phyloP scores from a whole-genome alignment of 1,140 invertebrate species.

The Hormaphis cornu region DNA sequence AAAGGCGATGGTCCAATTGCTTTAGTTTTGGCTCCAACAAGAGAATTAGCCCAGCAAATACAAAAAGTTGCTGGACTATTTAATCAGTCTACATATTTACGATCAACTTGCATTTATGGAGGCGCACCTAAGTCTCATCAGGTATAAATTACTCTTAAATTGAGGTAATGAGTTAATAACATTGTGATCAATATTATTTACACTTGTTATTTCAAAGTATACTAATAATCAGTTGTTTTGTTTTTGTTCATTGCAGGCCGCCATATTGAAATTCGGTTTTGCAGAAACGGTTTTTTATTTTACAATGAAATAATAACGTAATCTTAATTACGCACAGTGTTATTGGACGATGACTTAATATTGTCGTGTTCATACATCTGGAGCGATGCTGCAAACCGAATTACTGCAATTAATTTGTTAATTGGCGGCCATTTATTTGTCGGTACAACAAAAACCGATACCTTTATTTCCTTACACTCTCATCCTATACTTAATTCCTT shows the following conservation, averaged over 20 bases:
- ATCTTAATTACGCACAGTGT: conserved; percentile 29
- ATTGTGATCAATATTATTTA: conserved; percentile 12
- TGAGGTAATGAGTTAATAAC: neutral
- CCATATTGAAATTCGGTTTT: conserved; percentile 32
- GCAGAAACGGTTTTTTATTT: conserved; percentile 27
- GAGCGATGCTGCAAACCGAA: conserved; percentile 30
- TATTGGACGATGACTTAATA: conserved; percentile 23
- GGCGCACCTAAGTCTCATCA: conserved; percentile 68
- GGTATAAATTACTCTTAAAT: conserved; percentile 25
- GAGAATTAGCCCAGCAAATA: conserved; percentile 75
- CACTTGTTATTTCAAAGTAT: neutral
- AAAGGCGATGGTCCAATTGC: conserved; percentile 65
- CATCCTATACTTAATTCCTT: conserved; percentile 4
- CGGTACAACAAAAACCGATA: conserved; percentile 17
- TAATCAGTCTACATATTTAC: conserved; percentile 59
- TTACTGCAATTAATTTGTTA: conserved; percentile 18
- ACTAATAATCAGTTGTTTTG: conserved; percentile 21
- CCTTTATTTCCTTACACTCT: conserved; percentile 7
- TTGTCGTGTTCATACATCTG: conserved; percentile 28
- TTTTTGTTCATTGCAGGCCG: conserved; percentile 31
- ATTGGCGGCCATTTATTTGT: conserved; percentile 30
- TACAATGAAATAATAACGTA: conserved; percentile 14
- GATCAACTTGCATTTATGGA: conserved; percentile 81
- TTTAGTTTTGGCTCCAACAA: conserved; percentile 67
- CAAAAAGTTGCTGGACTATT: conserved; percentile 77